Conservation (phyloP, 2,797 vertebrate species). For the Otolemur crassicaudatus region DNA sequence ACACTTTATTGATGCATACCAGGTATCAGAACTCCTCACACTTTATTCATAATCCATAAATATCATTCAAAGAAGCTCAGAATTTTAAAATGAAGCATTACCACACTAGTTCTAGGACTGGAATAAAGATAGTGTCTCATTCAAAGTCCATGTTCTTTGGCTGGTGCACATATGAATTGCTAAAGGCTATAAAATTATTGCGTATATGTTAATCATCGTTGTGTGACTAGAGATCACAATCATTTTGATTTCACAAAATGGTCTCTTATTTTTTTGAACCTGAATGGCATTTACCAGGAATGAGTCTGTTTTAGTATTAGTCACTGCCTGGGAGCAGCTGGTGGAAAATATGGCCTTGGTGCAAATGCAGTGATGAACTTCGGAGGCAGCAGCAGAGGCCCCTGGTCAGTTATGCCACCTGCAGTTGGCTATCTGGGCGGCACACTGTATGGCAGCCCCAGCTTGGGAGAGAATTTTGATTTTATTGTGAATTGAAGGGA, state of each 20-base stretch:
- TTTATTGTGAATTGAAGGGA: background rate
- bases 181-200: background rate
- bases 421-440: background rate
- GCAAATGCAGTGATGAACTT: background rate
- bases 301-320: background rate
- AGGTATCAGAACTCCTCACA: background rate
- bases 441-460: background rate
- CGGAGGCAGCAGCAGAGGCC: background rate
- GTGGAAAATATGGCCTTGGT: background rate
- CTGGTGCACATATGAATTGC: background rate
- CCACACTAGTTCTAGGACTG: background rate
- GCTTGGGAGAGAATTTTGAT: background rate
- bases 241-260: background rate
- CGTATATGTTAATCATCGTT: background rate
- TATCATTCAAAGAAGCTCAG: background rate
- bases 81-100: background rate
- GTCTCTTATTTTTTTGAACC: background rate
- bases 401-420: background rate
- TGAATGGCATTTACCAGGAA: background rate
- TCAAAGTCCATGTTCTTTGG: background rate
- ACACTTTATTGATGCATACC: background rate
- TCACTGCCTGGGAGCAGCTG: background rate
- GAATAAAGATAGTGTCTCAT: background rate
- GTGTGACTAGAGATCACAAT: background rate
- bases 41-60: background rate